Evolutionary conservation across 1,140 invertebrate species (phyloP).

Genomic region (Ceratoteleas bidentatus): DNA sequence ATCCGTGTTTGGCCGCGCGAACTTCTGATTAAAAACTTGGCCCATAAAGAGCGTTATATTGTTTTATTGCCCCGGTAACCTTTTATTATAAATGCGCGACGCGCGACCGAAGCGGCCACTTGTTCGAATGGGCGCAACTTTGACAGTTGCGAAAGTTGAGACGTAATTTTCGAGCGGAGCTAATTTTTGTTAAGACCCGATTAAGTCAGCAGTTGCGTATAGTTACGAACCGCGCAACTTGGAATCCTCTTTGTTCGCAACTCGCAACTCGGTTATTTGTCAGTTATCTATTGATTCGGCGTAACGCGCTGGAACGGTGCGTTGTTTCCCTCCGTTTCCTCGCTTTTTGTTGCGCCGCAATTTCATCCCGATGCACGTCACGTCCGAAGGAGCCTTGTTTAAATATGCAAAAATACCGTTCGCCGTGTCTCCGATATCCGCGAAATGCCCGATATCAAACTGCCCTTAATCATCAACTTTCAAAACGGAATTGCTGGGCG

Average conservation of each 20-base stretch:
- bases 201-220: constrained; percentile 27
- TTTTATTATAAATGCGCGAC: constrained; percentile 21
- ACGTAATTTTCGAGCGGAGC: constrained; percentile 13
- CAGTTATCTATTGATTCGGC: constrained; percentile 31
- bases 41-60: constrained; percentile 24
- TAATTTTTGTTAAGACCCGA: constrained; percentile 34
- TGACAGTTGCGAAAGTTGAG: constrained; percentile 23
- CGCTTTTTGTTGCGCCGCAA: background rate
- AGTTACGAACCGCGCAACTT: background rate
- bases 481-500: background rate
- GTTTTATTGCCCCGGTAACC: constrained; percentile 5
- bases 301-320: constrained; percentile 3
- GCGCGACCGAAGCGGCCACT: constrained; percentile 11
- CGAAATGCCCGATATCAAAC: constrained; percentile 16
- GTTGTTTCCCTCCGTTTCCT: background rate
- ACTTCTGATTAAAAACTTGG: constrained; percentile 37
- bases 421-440: constrained; percentile 18
- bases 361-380: constrained; percentile 22
- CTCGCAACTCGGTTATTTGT: constrained; percentile 14
- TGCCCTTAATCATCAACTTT: constrained; percentile 25
- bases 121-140: constrained; percentile 25
- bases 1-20: constrained; percentile 13
- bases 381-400: constrained; percentile 15
- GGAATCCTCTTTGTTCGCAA: constrained; percentile 23
- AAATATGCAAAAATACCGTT: constrained; percentile 33